phyloP scores from a whole-genome alignment of 2,113 vertebrate genomes.

The Thalassoma bifasciatum region DNA sequence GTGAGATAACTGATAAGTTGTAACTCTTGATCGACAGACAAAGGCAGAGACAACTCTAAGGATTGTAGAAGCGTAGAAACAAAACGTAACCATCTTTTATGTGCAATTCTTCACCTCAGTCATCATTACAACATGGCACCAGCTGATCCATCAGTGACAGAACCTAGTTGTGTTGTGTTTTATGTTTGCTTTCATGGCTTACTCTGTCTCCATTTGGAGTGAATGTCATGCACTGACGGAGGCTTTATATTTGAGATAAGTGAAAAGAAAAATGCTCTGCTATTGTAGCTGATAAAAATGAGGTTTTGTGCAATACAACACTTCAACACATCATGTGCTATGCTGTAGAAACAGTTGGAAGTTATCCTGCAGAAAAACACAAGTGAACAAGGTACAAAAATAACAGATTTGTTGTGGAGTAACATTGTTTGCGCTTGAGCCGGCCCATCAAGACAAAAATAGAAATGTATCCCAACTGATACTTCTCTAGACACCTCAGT shows the following conservation, averaged over 20 bases:
- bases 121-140: background rate
- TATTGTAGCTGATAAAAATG: slow-evolving; percentile 2
- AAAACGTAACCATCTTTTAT: background rate
- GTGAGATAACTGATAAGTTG: background rate
- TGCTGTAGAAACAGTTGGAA: slow-evolving; percentile 27
- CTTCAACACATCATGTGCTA: slow-evolving; percentile 18
- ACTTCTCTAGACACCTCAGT: slow-evolving; percentile 24
- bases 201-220: background rate
- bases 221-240: background rate
- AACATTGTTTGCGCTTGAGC: background rate
- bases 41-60: background rate
- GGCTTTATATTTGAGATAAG: slow-evolving; percentile 18
- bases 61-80: slow-evolving; percentile 2
- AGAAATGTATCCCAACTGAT: background rate
- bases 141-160: background rate
- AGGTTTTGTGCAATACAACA: slow-evolving; percentile 24
- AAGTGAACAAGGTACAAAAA: slow-evolving; percentile 14
- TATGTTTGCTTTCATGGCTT: background rate
- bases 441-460: background rate
- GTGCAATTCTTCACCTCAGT: background rate
- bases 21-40: background rate
- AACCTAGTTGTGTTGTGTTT: slow-evolving; percentile 3
- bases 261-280: slow-evolving; percentile 29
- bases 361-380: slow-evolving; percentile 29
- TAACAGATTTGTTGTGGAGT: slow-evolving; percentile 8